Conservation (phyloP, 2,888 invertebrate genomes). For the Tetheella fluctuosa region DNA sequence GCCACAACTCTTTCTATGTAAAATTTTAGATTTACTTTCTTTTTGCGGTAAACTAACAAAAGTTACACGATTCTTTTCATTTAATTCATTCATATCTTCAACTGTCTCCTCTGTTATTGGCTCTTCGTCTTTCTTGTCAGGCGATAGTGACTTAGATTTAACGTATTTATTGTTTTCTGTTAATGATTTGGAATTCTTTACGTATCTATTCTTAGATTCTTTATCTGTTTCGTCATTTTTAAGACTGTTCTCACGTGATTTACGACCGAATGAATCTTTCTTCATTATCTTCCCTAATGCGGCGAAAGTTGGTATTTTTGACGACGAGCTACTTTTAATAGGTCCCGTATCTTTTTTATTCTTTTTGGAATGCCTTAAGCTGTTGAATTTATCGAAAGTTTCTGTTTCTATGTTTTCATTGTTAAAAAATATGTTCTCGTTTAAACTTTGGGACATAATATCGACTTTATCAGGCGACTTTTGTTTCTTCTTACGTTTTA, state of each 20-base stretch:
- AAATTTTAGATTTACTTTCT: constrained; percentile 37
- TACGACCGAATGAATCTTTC: constrained; percentile 74
- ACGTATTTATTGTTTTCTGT: constrained; percentile 71
- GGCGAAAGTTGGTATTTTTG: constrained; percentile 79
- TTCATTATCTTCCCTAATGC: constrained; percentile 80
- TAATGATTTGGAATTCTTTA: constrained; percentile 68
- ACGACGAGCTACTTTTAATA: constrained; percentile 73
- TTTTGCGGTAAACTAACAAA: constrained; percentile 34
- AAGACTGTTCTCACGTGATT: constrained; percentile 56
- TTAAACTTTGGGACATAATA: constrained; percentile 82
- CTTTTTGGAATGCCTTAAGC: constrained; percentile 73
- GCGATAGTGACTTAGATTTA: constrained; percentile 73
- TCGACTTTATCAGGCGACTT: constrained; percentile 74
- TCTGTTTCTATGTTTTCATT: constrained; percentile 78
- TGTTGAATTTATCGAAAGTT: constrained; percentile 74
- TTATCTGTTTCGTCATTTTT: constrained; percentile 49
- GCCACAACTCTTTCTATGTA: constrained; percentile 78
- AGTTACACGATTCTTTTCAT: constrained; percentile 36
- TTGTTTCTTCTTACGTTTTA: constrained; percentile 75
- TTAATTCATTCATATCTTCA: constrained; percentile 31
- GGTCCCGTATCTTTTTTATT: constrained; percentile 64
- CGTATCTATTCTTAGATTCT: constrained; percentile 66
- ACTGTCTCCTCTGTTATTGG: constrained; percentile 59
- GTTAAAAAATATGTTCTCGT: constrained; percentile 80
- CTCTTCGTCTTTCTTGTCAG: constrained; percentile 63